Evolutionary conservation across 1,140 invertebrate genomes (phyloP), one percentile per base, ranked within the genome.

Genomic region (Scaptomyza pallida): DNA sequence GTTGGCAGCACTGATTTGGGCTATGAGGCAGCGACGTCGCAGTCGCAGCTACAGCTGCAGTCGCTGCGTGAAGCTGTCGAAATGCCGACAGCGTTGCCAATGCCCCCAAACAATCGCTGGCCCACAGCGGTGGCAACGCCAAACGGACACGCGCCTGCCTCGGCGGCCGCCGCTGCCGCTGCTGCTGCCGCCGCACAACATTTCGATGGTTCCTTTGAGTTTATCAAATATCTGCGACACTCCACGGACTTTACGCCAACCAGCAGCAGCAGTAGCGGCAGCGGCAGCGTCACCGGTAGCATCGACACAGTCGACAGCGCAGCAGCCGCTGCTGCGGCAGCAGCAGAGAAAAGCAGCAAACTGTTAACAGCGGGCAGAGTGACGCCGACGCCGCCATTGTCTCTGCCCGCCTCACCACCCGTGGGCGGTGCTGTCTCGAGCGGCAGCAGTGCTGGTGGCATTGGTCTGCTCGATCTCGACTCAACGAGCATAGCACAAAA

Each of bases 151-250:
- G 60, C 68, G 30, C 63, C 65, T 41, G 55, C 63, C 47, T 37
- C 56, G 17, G 48, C 70, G 23, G 63, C 60, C 8, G 45, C 50
- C n/a, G 55, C 52, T 3, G 43, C 60, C 16, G 52, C 63, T 1
- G 71, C 55, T 30, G 67, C 71, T 5, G 64, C 67, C 41, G 64
- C 67, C 41, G 78, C 89, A 23, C 89, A 91, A 33, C 89, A 91
- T 37, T 91, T 91, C 26, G 89, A 91, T 75, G 89, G 89, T 74
- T 91, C 89, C 75, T 91, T 91, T 54, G 89, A 91, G 77, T 91
- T 91, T 59, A 82, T 91, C 35, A 91, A 91, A 72, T 91, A 91
- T 79, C 75, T 91, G 50, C 89, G 89, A 0, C 89, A 91, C 57
- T 91, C 89, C 5, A 77, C 83, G 17, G 89, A 91, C 17, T 91